These are phyloP conservation scores for Camelus bactrianus DNA, from an alignment of 2,113 vertebrate genomes.

Conservation along the genomic window DNA sequence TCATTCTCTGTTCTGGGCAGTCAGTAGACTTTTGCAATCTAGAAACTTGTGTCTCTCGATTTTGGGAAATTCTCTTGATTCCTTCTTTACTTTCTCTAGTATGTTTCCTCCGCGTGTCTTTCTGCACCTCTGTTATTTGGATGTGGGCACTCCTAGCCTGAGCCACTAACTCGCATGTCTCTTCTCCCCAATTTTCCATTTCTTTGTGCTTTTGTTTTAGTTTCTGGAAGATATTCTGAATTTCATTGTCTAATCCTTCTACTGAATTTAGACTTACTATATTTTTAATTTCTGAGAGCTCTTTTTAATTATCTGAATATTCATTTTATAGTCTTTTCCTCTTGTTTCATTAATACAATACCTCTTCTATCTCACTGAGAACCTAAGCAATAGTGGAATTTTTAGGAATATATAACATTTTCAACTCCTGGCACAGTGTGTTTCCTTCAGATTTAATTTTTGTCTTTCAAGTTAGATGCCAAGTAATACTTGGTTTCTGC, in stretches of 20 bases:
- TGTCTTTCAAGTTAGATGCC: background rate
- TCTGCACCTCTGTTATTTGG: background rate
- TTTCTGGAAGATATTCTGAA: constrained; percentile 18
- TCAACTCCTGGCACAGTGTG: background rate
- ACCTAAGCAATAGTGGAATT: background rate
- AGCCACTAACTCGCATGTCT: background rate
- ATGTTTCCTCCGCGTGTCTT: background rate
- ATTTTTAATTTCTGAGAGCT: constrained; percentile 33
- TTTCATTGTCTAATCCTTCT: background rate
- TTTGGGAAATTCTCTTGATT: background rate
- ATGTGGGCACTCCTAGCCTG: background rate
- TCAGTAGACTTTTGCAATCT: background rate
- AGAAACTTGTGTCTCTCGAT: background rate
- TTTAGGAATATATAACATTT: background rate
- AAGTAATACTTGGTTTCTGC: background rate
- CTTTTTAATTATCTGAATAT: background rate
- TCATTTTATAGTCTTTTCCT: background rate
- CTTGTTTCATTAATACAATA: background rate
- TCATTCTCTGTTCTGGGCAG: background rate
- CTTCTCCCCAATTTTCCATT: background rate
- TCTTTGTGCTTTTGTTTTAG: constrained; percentile 20
- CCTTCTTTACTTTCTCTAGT: background rate
- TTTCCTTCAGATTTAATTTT: background rate
- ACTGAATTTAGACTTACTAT: background rate
- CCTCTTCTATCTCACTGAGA: background rate